Evolutionary conservation across 2,888 invertebrate genomes (phyloP).

Genomic region (Ophion ellenae): DNA sequence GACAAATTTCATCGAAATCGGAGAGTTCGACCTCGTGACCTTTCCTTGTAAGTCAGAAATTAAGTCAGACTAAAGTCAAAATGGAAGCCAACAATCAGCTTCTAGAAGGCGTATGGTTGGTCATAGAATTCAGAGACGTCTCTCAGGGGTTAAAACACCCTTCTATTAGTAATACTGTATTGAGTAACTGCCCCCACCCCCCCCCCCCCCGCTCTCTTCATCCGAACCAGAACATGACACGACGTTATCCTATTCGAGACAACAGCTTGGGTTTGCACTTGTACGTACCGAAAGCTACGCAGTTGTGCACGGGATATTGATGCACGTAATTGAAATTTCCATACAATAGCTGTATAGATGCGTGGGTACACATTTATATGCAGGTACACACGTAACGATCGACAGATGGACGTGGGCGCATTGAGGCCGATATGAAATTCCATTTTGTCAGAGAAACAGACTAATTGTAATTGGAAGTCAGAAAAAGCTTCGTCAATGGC

Average conservation of each 20-base stretch:
- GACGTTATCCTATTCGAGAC: constrained; percentile 37
- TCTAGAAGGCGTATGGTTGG: no score
- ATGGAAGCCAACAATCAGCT: no score
- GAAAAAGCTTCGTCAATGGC: constrained; percentile 8
- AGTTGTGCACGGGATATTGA: constrained; percentile 43
- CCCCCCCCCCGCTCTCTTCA: background rate
- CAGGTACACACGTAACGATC: background rate
- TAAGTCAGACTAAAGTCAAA: no score
- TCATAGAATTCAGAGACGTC: background rate
- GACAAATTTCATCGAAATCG: no score
- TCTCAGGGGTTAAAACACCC: background rate
- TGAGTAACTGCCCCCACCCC: background rate
- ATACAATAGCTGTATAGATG: background rate
- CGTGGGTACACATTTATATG: background rate
- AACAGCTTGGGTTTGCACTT: constrained; percentile 30
- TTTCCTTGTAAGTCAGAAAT: no score
- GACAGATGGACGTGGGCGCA: constrained; percentile 16
- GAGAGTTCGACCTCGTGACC: no score
- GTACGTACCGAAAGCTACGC: background rate
- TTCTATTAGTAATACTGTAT: constrained; percentile 8
- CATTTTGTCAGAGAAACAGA: constrained; percentile 11
- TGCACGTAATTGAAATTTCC: constrained; percentile 50
- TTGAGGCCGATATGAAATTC: constrained; percentile 22
- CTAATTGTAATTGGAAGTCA: background rate
- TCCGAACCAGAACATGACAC: constrained; percentile 30